Evolutionary conservation across 2,113 vertebrate species (phyloP), one percentile per base, ranked within the genome.

Genomic region (Alligator sinensis): DNA sequence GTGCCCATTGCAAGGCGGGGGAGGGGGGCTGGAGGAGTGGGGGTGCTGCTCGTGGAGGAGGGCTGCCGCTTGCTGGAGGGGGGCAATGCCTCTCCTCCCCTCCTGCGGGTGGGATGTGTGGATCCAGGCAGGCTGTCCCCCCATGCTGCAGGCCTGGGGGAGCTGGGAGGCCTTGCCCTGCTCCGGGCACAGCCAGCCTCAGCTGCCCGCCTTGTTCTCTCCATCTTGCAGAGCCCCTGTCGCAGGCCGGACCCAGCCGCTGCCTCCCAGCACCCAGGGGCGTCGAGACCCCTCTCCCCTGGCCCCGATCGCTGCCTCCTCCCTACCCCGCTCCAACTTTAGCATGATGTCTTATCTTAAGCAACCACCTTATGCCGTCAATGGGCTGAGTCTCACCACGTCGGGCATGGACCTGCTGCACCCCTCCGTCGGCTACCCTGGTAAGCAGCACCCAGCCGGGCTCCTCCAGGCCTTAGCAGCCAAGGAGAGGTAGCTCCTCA

Each of bases 301-400:
- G 30, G 87, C 91, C 93, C 94, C 91, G 74, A 95, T 97, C 97
- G 87, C 95, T 97, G 97, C 97, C 78, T 94, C 93, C 94, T 98
- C 96, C 84, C 96, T 95, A 94, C 94, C 97, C 91, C 97, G 79
- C 92, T 93, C 97, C 97, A 98, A 98, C 95, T 98, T 99, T 98
- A 99, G 98, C 98, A 99, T 99, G 99, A 99, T 99, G 99, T 99
- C 99, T 98, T 99, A 99, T 98, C 98, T 99, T 97, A 99, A 99
- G 98, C 99, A 99, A 98, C 99, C 99, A 97, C 99, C 99, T 98
- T 99, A 99, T 70, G 98, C 99, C 94, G 99, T 99, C 97, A 99
- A 99, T 98, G 99, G 99, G 90, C 98, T 99, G 97, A 99, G 99
- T 92, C 98, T 99, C 98, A 99, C 99, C 96, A 98, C 99, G 95